Percentiles rank a stretch among this genome's conserved stretches.
Conservation (phyloP, 2,888 invertebrate genomes). For the Merodon equestris region DNA sequence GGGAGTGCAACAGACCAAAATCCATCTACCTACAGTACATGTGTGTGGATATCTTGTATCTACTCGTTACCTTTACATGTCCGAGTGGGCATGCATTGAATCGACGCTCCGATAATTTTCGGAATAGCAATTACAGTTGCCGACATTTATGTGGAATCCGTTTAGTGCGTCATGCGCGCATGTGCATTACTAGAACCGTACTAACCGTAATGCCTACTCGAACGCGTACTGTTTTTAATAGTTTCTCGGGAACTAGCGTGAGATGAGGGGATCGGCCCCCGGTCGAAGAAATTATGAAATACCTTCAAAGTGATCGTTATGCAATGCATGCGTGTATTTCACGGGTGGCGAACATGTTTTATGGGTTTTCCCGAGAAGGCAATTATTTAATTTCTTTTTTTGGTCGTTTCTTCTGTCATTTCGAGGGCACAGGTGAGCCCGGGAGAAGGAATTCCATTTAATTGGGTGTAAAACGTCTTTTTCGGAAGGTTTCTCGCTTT, state of each 20-base stretch:
- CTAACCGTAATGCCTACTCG: too few species aligned
- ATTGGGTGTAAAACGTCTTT: slow-evolving; percentile 62
- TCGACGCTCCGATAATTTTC: slow-evolving; percentile 57
- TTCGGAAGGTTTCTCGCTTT: slow-evolving; percentile 16
- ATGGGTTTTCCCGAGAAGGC: slow-evolving; percentile 52
- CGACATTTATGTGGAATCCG: neutral
- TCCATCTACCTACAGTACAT: neutral
- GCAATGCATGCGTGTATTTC: slow-evolving; percentile 43
- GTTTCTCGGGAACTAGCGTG: slow-evolving; percentile 51
- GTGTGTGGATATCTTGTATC: neutral
- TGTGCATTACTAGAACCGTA: slow-evolving; percentile 43
- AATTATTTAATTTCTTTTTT: too few species aligned
- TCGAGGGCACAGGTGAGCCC: slow-evolving; percentile 25
- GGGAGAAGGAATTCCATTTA: slow-evolving; percentile 50
- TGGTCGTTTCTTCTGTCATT: slow-evolving; percentile 54
- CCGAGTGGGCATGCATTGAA: neutral
- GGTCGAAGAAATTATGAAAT: slow-evolving; percentile 55
- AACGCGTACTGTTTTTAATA: slow-evolving; percentile 47
- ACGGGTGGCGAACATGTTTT: slow-evolving; percentile 60
- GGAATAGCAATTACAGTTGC: slow-evolving; percentile 55
- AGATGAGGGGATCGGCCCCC: slow-evolving; percentile 39
- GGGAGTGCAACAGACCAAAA: slow-evolving; percentile 44
- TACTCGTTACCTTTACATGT: neutral
- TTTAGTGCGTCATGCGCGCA: slow-evolving; percentile 13
- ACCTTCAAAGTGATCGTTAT: slow-evolving; percentile 19